Evolutionary conservation across 2,888 invertebrate genomes (phyloP).

Genomic region (Kryphioiulus occultus): DNA sequence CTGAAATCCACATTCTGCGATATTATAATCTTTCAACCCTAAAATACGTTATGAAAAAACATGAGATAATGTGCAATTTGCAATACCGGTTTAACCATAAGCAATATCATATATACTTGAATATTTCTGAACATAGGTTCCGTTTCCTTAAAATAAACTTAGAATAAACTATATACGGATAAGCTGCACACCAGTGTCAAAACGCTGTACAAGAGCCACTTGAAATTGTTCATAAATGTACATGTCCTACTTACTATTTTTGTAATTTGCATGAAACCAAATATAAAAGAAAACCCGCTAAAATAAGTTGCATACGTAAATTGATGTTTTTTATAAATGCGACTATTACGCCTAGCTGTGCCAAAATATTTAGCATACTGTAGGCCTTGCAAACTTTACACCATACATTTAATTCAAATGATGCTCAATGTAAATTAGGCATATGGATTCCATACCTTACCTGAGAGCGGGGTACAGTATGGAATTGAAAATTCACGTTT

Average conservation of each 20-base stretch:
- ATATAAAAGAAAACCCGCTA: background rate
- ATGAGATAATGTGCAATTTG: background rate
- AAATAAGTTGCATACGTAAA: background rate
- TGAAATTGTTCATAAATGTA: background rate
- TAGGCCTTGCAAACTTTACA: too few relatives aligned
- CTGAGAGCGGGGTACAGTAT: too few relatives aligned
- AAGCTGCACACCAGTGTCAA: background rate
- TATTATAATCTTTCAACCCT: background rate
- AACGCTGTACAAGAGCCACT: background rate
- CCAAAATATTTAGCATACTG: too few relatives aligned
- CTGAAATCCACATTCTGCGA: background rate
- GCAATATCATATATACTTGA: background rate
- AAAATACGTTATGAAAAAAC: background rate
- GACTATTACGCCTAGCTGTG: background rate
- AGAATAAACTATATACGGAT: too few relatives aligned
- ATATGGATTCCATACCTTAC: too few relatives aligned
- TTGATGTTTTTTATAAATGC: background rate
- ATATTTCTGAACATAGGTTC: background rate
- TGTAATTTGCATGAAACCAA: background rate
- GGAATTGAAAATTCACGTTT: too few relatives aligned
- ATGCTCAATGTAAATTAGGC: too few relatives aligned
- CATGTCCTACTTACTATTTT: constrained; percentile 28
- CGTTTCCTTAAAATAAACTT: constrained; percentile 3
- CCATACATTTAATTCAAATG: too few relatives aligned
- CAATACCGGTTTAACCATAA: background rate